Base-by-base conservation (phyloP, 92 coral and sea anemone species). In the Siderastrea radians region DNA sequence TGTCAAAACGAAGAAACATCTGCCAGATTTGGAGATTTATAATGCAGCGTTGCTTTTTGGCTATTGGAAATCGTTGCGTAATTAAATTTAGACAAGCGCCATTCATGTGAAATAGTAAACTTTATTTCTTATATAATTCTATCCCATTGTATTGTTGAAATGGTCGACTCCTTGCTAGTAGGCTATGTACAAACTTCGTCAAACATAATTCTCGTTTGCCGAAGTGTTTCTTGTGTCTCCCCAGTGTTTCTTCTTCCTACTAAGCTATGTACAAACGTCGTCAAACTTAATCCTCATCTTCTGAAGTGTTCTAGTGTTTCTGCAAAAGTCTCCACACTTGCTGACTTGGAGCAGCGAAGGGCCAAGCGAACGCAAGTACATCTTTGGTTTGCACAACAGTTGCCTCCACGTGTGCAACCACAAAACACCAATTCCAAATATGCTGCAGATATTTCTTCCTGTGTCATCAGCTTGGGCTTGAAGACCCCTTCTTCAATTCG, bases 371-470 rank as follows among this genome's bases (percentile, higher is more conserved):
- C 87, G 57, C 92, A 91, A 7, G 75, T 92, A 75, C 93, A 90
- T 19, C 92, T 89, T 63, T 92, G 83, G 79, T 79, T 93, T 72
- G 89, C 84, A 70, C 90, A 93, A 83, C 85, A 82, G 57, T 59
- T 55, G 44, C 81, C 81, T 13, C 83, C 92, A 13, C 62, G 76
- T 50, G 90, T 74, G 52, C 93, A 87, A 5, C 92, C 93, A 77
- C 93, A 90, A 77, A 83, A 90, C n/a, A 88, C 91, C 62, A 90
- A 60, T 70, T 93, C 91, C 65, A 93, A 73, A 49, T 93, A 90
- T 54, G 90, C 83, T 78, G 93, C 89, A 68, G 93, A 89, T 59
- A 90, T 81, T 69, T 69, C 85, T 61, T 8, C 63, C 63, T 59
- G 63, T 13, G 63, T 90, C 94, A 72, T 86, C 26, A 89, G 79